Conservation (phyloP, 2,797 vertebrate genomes). For the Tragopan temminckii region DNA sequence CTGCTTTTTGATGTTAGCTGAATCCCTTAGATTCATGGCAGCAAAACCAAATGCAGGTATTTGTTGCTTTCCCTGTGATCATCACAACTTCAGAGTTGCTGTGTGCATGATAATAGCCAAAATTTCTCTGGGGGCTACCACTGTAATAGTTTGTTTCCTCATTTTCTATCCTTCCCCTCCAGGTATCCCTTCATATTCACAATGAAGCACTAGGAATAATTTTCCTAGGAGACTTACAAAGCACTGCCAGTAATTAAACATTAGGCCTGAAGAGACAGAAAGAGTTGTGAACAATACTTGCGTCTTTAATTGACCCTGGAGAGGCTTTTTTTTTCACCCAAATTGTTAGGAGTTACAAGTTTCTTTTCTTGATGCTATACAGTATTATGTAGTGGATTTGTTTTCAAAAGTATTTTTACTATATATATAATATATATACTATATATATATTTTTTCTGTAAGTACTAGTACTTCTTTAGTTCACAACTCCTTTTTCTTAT, state of each 20-base stretch:
- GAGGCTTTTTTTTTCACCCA: neutral
- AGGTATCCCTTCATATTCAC: neutral
- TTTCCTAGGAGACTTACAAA: neutral
- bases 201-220: neutral
- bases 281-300: neutral
- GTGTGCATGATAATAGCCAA: neutral
- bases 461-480: neutral
- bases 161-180: neutral
- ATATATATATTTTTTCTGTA: neutral
- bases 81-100: neutral
- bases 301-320: neutral
- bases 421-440: too few relatives aligned
- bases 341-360: neutral
- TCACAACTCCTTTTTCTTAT: neutral
- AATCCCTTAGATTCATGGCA: neutral
- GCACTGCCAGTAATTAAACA: neutral
- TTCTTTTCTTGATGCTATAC: neutral
- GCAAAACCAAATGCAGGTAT: neutral
- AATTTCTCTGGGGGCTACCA: neutral
- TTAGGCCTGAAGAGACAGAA: neutral
- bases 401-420: neutral
- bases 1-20: neutral
- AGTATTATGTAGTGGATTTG: neutral
- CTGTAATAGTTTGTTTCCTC: neutral
- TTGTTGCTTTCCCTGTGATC: neutral